These are phyloP conservation scores for Sinocyclocheilus rhinocerous DNA, from an alignment of 2,113 vertebrate genomes.

Conservation along the genomic window DNA sequence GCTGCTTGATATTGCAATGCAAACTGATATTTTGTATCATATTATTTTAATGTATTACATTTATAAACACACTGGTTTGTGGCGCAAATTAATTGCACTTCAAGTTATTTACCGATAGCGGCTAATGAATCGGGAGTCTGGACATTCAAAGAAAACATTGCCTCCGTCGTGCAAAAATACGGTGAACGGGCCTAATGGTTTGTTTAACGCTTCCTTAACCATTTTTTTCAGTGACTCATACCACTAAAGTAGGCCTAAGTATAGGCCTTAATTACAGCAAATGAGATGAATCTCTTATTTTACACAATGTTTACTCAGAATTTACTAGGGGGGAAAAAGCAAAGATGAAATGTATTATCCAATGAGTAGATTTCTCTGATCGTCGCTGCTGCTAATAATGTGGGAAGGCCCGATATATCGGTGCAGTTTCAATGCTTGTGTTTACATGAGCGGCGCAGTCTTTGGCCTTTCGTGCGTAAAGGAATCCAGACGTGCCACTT, in stretches of 20 bases:
- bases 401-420: not conserved
- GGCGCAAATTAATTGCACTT: no score
- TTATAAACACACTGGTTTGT: not conserved
- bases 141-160: not conserved
- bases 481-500: conserved; percentile 70
- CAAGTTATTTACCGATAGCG: no score
- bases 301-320: not conserved
- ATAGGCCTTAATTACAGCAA: not conserved
- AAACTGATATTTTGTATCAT: not conserved
- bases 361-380: not conserved
- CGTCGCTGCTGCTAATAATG: not conserved
- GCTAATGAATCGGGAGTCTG: no score
- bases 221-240: not conserved
- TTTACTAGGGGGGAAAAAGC: not conserved
- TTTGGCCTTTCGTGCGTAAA: conserved; percentile 80
- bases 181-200: not conserved
- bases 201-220: not conserved
- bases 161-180: not conserved
- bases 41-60: not conserved
- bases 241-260: not conserved
- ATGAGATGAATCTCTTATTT: no score
- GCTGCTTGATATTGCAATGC: no score
- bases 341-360: not conserved
- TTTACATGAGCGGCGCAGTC: conserved; percentile 78
- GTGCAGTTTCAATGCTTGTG: conserved; percentile 41